Percentiles rank a stretch among this genome's conserved stretches.
phyloP scores from a whole-genome alignment of 1,140 invertebrate species.

The Latrodectus geometricus region DNA sequence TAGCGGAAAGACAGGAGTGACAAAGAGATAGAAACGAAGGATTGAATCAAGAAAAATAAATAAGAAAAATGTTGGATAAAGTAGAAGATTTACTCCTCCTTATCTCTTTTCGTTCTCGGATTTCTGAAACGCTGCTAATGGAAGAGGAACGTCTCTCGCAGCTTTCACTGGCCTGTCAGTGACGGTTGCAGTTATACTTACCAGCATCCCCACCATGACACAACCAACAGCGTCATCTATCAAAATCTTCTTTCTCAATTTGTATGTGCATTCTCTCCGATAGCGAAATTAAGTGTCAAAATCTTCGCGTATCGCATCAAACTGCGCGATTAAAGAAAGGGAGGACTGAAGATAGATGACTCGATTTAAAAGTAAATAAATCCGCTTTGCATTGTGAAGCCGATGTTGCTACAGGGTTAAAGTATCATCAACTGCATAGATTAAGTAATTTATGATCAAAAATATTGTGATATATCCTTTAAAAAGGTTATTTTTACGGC shows the following conservation, averaged over 20 bases:
- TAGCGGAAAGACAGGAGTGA: neutral
- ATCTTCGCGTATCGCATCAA: neutral
- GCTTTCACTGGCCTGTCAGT: slow-evolving; percentile 13
- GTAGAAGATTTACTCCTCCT: neutral
- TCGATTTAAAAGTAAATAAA: no score
- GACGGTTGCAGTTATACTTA: neutral
- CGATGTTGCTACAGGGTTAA: no score
- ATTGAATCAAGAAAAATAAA: neutral
- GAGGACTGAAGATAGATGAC: no score
- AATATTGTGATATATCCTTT: no score
- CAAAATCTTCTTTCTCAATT: neutral
- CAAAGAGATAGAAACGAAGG: neutral
- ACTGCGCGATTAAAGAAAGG: no score
- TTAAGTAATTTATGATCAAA: no score
- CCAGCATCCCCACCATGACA: neutral
- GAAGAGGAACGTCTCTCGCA: neutral
- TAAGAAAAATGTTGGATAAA: slow-evolving; percentile 9
- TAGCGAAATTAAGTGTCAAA: neutral
- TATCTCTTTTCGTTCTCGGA: neutral
- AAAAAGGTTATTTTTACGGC: no score
- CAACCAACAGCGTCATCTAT: neutral
- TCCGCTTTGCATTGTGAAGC: no score
- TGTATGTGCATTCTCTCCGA: neutral
- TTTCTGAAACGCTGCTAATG: neutral
- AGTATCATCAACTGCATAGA: no score